A percentile compares a stretch with the other conserved stretches of the same genome.
Conservation (phyloP, 2,888 invertebrate genomes). For the Acanthosepion esculentum region DNA sequence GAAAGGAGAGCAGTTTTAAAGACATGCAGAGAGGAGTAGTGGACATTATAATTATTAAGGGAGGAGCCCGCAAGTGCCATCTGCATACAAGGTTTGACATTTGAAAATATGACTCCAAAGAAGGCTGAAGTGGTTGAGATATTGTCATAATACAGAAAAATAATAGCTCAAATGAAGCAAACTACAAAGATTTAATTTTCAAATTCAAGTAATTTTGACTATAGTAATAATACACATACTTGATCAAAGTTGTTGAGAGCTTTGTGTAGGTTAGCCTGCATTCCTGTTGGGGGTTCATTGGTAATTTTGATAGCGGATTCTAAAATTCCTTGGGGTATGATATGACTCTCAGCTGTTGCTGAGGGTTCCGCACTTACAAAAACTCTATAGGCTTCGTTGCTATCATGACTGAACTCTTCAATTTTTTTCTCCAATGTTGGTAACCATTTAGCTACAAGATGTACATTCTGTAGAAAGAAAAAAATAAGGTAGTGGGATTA, state of each 20-base stretch:
- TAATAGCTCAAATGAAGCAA: too few species aligned
- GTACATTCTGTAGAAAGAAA: slow-evolving; percentile 85
- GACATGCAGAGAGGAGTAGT: too few species aligned
- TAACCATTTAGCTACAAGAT: slow-evolving; percentile 95
- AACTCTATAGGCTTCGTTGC: slow-evolving; percentile 87
- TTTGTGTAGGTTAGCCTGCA: slow-evolving; percentile 96
- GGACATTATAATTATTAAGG: too few species aligned
- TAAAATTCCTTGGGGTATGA: slow-evolving; percentile 95
- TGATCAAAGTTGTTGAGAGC: slow-evolving; percentile 95
- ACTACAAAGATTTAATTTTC: too few species aligned
- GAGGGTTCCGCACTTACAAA: slow-evolving; percentile 97
- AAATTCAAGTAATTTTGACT: too few species aligned
- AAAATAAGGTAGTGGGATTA: too few species aligned
- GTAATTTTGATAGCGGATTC: slow-evolving; percentile 98
- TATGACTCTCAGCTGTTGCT: slow-evolving; percentile 88
- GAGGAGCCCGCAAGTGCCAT: too few species aligned
- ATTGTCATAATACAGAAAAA: too few species aligned
- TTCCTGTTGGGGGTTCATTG: slow-evolving; percentile 97
- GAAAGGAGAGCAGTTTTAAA: too few species aligned
- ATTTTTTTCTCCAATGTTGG: slow-evolving; percentile 92
- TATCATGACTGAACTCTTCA: slow-evolving; percentile 87
- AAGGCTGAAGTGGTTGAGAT: too few species aligned
- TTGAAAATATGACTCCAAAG: too few species aligned
- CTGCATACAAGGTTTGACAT: too few species aligned
- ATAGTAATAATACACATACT: slow-evolving; percentile 60